Conservation (phyloP, 2,797 vertebrate genomes). For the Loris lydekkerianus region DNA sequence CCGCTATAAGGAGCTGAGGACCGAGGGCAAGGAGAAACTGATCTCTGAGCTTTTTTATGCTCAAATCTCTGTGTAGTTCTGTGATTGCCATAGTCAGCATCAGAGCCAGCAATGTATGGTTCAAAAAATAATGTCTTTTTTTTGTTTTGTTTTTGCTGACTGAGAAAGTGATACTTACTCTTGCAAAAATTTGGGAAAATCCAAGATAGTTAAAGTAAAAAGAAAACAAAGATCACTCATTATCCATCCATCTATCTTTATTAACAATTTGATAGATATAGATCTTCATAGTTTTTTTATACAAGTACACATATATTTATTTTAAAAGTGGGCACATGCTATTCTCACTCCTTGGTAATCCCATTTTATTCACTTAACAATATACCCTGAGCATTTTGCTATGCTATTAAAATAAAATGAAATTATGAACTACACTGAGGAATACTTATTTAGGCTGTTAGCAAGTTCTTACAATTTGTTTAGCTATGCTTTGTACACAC, state of each 20-base stretch:
- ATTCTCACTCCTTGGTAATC: neutral
- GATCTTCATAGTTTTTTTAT: neutral
- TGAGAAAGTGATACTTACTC: slow-evolving; percentile 43
- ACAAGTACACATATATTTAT: neutral
- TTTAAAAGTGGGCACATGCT: neutral
- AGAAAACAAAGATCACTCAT: neutral
- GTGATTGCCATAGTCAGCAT: neutral
- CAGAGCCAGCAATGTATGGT: neutral
- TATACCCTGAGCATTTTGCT: neutral
- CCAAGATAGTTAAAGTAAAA: slow-evolving; percentile 23
- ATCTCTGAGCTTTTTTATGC: neutral
- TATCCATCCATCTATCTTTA: neutral
- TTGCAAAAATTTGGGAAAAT: slow-evolving; percentile 42
- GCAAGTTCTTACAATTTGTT: neutral
- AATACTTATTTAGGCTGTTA: neutral
- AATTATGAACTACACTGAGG: neutral
- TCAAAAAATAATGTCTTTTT: neutral
- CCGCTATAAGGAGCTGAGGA: neutral
- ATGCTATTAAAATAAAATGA: slow-evolving; percentile 21
- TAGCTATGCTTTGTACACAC: neutral
- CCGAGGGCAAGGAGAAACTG: neutral
- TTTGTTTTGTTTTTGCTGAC: neutral
- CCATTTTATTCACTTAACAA: slow-evolving; percentile 24
- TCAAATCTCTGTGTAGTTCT: neutral
- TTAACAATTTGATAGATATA: neutral